These are phyloP conservation scores for Drosophila cognata DNA, from an alignment of 2,888 invertebrate species.

Conservation along the genomic window DNA sequence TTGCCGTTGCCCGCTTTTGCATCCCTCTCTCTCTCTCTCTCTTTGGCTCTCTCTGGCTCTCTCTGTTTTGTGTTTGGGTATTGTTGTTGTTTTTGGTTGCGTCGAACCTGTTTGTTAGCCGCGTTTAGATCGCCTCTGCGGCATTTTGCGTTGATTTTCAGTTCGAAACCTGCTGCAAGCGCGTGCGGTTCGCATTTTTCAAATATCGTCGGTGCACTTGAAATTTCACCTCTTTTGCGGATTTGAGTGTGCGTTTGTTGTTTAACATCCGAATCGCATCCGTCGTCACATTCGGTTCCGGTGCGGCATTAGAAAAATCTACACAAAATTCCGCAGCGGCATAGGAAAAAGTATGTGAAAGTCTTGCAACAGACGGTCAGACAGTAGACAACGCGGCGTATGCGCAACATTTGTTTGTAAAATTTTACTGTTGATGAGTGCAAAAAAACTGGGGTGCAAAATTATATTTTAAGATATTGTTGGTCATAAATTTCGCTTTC, in stretches of 20 bases:
- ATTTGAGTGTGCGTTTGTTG: slow-evolving; percentile 25
- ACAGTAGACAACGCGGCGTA: slow-evolving; percentile 57
- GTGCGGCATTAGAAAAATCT: slow-evolving; percentile 53
- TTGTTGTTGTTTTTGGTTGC: slow-evolving; percentile 46
- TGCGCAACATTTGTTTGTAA: slow-evolving; percentile 59
- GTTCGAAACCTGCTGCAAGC: slow-evolving; percentile 66
- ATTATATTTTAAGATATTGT: slow-evolving; percentile 46
- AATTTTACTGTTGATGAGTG: slow-evolving; percentile 27
- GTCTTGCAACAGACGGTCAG: slow-evolving; percentile 32
- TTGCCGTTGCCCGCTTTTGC: slow-evolving; percentile 31
- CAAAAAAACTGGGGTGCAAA: slow-evolving; percentile 46
- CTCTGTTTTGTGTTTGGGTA: slow-evolving; percentile 18
- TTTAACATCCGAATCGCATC: slow-evolving; percentile 58
- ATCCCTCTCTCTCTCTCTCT: neutral
- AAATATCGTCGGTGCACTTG: neutral
- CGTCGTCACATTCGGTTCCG: slow-evolving; percentile 64
- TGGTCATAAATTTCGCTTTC: slow-evolving; percentile 73
- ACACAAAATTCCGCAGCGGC: slow-evolving; percentile 64
- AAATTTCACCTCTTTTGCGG: slow-evolving; percentile 14
- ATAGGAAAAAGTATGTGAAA: slow-evolving; percentile 71
- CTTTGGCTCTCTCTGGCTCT: neutral
- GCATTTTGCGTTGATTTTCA: slow-evolving; percentile 63
- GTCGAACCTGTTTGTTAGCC: slow-evolving; percentile 74
- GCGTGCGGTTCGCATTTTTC: slow-evolving; percentile 62
- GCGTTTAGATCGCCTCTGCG: slow-evolving; percentile 42